A percentile compares a stretch with the other conserved stretches of the same genome.
phyloP scores from a whole-genome alignment of 2,888 invertebrate species.

The Amphipoea oculea region DNA sequence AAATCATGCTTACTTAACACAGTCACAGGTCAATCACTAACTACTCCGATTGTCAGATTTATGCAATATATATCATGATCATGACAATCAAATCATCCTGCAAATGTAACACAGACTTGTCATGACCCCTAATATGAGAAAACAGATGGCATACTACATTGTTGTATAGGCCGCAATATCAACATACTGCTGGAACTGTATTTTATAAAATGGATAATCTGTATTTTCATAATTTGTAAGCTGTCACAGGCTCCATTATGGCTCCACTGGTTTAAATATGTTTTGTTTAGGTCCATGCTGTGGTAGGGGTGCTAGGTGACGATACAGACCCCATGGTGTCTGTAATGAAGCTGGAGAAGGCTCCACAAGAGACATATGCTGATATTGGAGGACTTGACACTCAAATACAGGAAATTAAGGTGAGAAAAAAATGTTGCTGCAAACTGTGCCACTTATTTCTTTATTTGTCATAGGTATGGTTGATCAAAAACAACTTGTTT shows the following conservation, averaged over 20 bases:
- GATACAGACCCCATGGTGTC: constrained; percentile 99
- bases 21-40: neutral
- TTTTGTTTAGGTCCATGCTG: constrained; percentile 95
- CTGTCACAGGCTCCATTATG: neutral
- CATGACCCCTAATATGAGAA: neutral
- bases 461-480: neutral
- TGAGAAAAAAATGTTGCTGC: constrained; percentile 52
- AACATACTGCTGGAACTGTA: neutral
- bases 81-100: neutral
- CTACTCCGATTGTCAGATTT: no score
- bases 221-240: neutral
- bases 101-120: neutral
- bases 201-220: neutral
- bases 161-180: neutral
- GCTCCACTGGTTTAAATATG: neutral
- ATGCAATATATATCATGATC: neutral
- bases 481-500: neutral
- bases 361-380: constrained; percentile 99
- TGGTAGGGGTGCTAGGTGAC: constrained; percentile 99
- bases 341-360: constrained; percentile 99
- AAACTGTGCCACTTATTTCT: neutral
- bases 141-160: neutral
- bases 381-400: constrained; percentile 99
- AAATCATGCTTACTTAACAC: neutral
- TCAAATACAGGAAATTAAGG: constrained; percentile 95